phyloP scores from a whole-genome alignment of 2,797 vertebrate species.

The Pangasius krempfi region DNA sequence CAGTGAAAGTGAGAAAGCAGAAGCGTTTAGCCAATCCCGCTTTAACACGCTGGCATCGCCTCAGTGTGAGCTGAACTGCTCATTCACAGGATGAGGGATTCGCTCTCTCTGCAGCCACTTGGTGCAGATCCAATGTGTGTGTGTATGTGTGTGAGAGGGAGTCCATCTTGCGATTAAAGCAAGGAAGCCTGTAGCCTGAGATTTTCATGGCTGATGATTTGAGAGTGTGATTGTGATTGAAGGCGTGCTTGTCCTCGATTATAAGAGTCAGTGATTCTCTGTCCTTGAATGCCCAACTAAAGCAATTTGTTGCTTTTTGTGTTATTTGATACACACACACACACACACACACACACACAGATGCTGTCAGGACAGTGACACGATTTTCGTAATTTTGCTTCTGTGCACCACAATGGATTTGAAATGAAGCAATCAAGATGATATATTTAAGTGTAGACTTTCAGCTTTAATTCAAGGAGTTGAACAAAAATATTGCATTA shows the following conservation, averaged over 20 bases:
- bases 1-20: conserved; percentile 9
- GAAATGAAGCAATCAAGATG: no score
- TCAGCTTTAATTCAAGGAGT: no score
- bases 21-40: conserved; percentile 14
- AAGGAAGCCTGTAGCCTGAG: conserved; percentile 41
- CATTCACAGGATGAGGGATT: conserved; percentile 50
- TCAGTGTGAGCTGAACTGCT: conserved; percentile 32
- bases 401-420: no score
- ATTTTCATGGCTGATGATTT: conserved; percentile 37
- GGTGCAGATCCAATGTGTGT: conserved; percentile 13
- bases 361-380: no score
- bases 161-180: conserved; percentile 40
- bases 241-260: neutral
- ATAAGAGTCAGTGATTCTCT: conserved; percentile 8
- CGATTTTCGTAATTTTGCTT: no score
- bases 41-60: conserved; percentile 28
- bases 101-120: conserved; percentile 38
- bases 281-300: conserved; percentile 31
- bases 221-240: conserved; percentile 19
- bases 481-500: no score
- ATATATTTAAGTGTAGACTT: no score
- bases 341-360: neutral
- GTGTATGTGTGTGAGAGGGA: neutral
- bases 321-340: neutral
- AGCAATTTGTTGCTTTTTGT: neutral